Percentiles rank a stretch among this genome's conserved stretches.
These are phyloP conservation scores for Aphis gossypii DNA, from an alignment of 1,140 invertebrate genomes.

Conservation along the genomic window DNA sequence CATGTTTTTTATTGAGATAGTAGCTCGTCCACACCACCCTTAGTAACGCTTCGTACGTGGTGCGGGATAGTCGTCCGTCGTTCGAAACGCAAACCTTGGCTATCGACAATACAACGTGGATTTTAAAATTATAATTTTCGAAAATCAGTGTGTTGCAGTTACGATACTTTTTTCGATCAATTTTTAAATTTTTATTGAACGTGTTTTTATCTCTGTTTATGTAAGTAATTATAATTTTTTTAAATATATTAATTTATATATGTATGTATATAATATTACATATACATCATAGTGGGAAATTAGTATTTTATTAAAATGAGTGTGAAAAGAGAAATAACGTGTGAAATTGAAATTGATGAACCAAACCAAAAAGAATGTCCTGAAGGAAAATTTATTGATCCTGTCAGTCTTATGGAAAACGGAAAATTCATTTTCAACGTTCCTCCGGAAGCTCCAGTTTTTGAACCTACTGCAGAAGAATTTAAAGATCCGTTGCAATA, in stretches of 20 bases:
- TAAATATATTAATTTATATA: neutral
- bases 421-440: constrained; percentile 79
- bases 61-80: constrained; percentile 38
- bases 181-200: neutral
- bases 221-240: neutral
- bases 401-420: constrained; percentile 62
- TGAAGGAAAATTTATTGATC: constrained; percentile 61
- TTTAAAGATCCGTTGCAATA: constrained; percentile 91
- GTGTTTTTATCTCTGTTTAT: neutral
- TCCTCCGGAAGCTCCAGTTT: constrained; percentile 89
- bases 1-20: too few species aligned
- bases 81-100: neutral
- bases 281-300: neutral
- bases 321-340: constrained; percentile 30
- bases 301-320: constrained; percentile 21
- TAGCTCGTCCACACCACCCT: too few species aligned
- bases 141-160: neutral
- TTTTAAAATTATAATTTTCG: neutral
- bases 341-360: constrained; percentile 54
- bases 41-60: too few species aligned
- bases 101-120: neutral
- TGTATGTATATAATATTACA: neutral
- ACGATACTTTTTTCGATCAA: neutral
- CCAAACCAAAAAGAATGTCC: constrained; percentile 49
- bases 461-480: constrained; percentile 86